These are phyloP conservation scores for Trileptium ribeirensis DNA, from an alignment of 2,888 invertebrate species.

Conservation along the genomic window DNA sequence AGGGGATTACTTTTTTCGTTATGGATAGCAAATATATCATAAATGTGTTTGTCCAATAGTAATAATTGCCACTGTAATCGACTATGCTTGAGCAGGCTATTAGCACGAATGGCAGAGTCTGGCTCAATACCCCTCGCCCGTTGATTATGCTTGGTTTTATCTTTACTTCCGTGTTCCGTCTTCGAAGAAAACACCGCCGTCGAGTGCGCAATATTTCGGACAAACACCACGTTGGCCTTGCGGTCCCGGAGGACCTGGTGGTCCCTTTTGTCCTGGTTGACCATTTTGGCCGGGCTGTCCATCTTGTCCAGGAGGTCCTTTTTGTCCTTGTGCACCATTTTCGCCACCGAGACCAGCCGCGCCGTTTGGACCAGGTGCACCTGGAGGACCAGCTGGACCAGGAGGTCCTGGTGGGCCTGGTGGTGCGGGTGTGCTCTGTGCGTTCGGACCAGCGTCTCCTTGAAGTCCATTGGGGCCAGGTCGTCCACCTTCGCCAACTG, in stretches of 20 bases:
- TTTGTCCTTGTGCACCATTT: not conserved
- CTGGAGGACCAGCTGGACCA: constrained; percentile 37
- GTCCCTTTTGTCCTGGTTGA: not conserved
- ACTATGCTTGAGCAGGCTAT: no score
- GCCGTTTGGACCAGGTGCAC: constrained; percentile 25
- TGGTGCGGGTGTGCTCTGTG: constrained; percentile 36
- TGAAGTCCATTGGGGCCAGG: constrained; percentile 23
- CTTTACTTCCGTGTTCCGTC: constrained; percentile 16
- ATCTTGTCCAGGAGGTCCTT: not conserved
- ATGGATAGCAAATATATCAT: no score
- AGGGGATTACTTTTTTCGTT: no score
- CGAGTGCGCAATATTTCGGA: constrained; percentile 19
- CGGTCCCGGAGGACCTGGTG: not conserved
- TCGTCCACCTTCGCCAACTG: constrained; percentile 21
- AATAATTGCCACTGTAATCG: no score
- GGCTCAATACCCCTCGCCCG: no score
- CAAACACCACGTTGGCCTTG: constrained; percentile 14
- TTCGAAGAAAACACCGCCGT: constrained; percentile 21
- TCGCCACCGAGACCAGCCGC: not conserved
- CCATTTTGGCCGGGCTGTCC: not conserved
- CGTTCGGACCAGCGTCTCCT: constrained; percentile 17
- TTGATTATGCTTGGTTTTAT: no score
- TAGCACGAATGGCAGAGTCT: no score
- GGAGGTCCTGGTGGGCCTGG: constrained; percentile 36
- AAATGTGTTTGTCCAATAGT: no score